Evolutionary conservation across 2,797 vertebrate species (phyloP).

Genomic region (Gastrophryne carolinensis): DNA sequence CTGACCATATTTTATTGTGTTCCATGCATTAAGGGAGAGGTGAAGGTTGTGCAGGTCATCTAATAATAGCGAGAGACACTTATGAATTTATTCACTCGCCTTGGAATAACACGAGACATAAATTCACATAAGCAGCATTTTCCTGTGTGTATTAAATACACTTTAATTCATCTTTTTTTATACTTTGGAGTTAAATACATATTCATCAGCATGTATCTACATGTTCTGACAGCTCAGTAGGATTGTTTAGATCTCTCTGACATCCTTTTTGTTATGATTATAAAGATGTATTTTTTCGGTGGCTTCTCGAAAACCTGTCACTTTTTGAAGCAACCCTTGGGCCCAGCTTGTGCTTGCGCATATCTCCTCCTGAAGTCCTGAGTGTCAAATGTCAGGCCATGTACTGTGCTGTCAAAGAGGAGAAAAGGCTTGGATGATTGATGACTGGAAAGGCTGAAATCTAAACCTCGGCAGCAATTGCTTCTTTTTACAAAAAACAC

Average conservation of each 20-base stretch:
- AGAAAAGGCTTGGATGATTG: slow-evolving; percentile 99
- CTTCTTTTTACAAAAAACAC: slow-evolving; percentile 87
- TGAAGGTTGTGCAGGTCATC: slow-evolving; percentile 26
- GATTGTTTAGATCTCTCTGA: slow-evolving; percentile 59
- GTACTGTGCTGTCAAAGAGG: slow-evolving; percentile 98
- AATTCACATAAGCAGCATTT: slow-evolving; percentile 32
- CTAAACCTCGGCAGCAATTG: slow-evolving; percentile 97
- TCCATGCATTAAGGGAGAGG: slow-evolving; percentile 22
- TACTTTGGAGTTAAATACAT: slow-evolving; percentile 10
- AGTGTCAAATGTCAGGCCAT: slow-evolving; percentile 99
- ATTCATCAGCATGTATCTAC: neutral
- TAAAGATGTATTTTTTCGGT: slow-evolving; percentile 43
- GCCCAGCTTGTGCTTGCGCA: slow-evolving; percentile 82
- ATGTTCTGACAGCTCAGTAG: slow-evolving; percentile 39
- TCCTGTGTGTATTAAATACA: slow-evolving; percentile 5
- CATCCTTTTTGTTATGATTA: slow-evolving; percentile 78
- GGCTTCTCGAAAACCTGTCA: slow-evolving; percentile 64
- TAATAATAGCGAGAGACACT: slow-evolving; percentile 32
- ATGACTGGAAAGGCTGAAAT: slow-evolving; percentile 98
- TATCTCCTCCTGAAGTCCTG: slow-evolving; percentile 81
- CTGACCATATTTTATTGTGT: slow-evolving; percentile 39
- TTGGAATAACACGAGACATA: slow-evolving; percentile 32
- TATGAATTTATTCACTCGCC: slow-evolving; percentile 36
- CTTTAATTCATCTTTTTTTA: slow-evolving; percentile 4
- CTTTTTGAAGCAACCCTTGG: slow-evolving; percentile 79